A percentile compares a stretch with the other conserved stretches of the same genome.
phyloP scores from a whole-genome alignment of 64 coral and sea anemone species.

The Hydrozoanthus tunicans region DNA sequence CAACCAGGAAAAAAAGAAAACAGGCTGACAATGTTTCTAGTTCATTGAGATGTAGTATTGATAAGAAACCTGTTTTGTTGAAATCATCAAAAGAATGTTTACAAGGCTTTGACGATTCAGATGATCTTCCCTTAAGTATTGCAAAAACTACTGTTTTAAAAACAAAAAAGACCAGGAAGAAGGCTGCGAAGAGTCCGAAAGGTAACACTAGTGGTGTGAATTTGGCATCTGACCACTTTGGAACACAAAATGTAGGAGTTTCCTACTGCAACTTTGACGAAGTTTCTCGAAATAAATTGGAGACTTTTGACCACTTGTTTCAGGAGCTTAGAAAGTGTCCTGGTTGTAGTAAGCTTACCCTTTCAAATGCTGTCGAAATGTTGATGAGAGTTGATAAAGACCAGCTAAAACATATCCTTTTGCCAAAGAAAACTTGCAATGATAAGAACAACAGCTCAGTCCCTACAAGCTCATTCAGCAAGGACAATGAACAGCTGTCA shows the following conservation, averaged over 20 bases:
- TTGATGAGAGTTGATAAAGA: conserved; percentile 28
- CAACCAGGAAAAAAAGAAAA: background rate
- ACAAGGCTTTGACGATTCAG: conserved; percentile 43
- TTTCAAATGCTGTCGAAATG: conserved; percentile 22
- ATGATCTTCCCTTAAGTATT: conserved; percentile 46
- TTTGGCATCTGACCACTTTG: background rate
- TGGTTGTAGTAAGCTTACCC: conserved; percentile 34
- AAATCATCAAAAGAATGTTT: conserved; percentile 9
- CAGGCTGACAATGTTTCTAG: background rate
- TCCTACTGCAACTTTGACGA: conserved; percentile 52
- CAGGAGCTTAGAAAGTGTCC: conserved; percentile 52
- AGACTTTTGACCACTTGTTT: conserved; percentile 50
- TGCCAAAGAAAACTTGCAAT: background rate
- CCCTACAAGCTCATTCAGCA: background rate
- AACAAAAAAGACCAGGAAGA: conserved; percentile 19
- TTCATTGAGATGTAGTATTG: background rate
- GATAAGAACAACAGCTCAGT: background rate
- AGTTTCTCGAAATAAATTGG: conserved; percentile 39
- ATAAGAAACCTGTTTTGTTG: background rate
- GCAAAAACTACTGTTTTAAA: conserved; percentile 37
- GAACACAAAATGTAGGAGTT: conserved; percentile 25
- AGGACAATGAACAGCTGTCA: background rate
- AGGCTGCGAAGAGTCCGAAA: background rate
- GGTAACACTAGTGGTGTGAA: background rate
- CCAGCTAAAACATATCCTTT: conserved; percentile 9